Percentiles rank a stretch among this genome's conserved stretches.
These are phyloP conservation scores for Sinocyclocheilus maitianheensis DNA, from an alignment of 2,113 vertebrate species.

Conservation along the genomic window DNA sequence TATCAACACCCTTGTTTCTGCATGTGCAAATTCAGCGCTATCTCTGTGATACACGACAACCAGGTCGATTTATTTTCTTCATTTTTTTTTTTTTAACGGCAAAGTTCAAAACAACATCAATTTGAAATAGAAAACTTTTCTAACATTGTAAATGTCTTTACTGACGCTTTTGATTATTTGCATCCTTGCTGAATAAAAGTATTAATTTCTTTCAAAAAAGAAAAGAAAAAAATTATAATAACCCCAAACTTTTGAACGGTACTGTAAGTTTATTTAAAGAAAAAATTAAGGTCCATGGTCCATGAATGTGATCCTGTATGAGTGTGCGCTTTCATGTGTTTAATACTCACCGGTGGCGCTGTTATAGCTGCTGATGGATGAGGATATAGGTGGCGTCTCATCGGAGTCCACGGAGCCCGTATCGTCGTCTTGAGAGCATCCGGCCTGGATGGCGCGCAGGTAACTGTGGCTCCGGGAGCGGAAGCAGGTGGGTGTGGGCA, in stretches of 20 bases:
- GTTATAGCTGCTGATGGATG: conserved; percentile 83
- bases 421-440: conserved; percentile 97
- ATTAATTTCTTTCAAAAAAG: background rate
- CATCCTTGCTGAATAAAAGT: background rate
- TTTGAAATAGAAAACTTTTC: background rate
- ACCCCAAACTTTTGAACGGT: background rate
- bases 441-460: conserved; percentile 96
- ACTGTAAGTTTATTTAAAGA: background rate
- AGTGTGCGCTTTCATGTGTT: background rate
- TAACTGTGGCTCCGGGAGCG: conserved; percentile 71
- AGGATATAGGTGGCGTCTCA: conserved; percentile 83
- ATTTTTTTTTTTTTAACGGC: background rate
- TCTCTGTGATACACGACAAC: background rate
- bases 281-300: background rate
- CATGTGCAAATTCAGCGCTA: background rate
- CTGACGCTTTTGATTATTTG: background rate
- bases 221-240: background rate
- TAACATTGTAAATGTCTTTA: background rate
- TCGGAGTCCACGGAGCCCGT: conserved; percentile 88
- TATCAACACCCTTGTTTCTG: background rate
- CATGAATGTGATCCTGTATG: background rate
- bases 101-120: background rate
- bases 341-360: conserved; percentile 86
- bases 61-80: background rate
- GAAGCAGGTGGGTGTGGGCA: conserved; percentile 94